Evolutionary conservation across 2,888 invertebrate genomes (phyloP).

Genomic region (Tipula unca): DNA sequence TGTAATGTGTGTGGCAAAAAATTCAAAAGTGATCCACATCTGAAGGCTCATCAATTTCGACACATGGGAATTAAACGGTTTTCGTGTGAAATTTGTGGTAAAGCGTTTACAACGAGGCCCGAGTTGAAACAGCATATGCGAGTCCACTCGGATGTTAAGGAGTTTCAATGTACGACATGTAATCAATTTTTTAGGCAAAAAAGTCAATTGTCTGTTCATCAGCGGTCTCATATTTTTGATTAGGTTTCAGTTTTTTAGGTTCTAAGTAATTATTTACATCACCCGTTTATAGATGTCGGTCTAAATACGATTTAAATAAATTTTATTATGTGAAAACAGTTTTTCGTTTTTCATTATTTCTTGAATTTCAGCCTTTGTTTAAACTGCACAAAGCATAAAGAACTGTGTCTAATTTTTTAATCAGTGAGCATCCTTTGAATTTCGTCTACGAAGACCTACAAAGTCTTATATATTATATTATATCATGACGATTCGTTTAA

Average conservation of each 20-base stretch:
- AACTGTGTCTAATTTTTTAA: no score
- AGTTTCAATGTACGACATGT: conserved; percentile 15
- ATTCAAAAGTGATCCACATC: conserved; percentile 14
- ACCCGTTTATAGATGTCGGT: neutral
- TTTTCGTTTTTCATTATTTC: no score
- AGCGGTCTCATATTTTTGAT: neutral
- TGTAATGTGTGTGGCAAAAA: neutral
- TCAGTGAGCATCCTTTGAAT: no score
- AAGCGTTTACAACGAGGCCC: neutral
- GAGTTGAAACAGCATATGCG: conserved; percentile 16
- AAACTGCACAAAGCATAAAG: no score
- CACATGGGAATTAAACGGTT: conserved; percentile 10
- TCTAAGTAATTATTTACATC: neutral
- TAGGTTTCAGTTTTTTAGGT: neutral
- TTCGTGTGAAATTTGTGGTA: neutral
- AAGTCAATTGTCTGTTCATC: neutral
- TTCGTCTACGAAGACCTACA: no score
- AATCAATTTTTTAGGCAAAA: conserved; percentile 9
- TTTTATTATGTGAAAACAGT: neutral
- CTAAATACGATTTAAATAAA: neutral
- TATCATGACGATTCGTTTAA: no score
- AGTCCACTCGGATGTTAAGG: neutral
- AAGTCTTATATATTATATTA: no score
- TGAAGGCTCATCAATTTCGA: conserved; percentile 16
- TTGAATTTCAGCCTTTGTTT: no score